Conservation (phyloP, 2,113 vertebrate species). For the Kryptolebias marmoratus region DNA sequence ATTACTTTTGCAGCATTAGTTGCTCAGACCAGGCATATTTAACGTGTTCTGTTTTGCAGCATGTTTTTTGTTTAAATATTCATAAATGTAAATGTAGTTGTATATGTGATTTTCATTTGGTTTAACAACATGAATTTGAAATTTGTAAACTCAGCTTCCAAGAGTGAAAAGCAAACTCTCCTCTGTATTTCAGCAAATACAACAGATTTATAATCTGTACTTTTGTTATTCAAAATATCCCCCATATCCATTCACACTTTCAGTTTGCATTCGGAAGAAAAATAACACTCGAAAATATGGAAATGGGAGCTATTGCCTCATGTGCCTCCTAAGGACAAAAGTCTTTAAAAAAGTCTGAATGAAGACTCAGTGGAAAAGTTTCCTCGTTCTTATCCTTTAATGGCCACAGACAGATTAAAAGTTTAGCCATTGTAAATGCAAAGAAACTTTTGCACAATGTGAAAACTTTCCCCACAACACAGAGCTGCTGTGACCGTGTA, state of each 20-base stretch:
- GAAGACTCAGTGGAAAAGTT: neutral
- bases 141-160: too few relatives aligned
- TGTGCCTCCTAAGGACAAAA: neutral
- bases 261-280: neutral
- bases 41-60: too few relatives aligned
- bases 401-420: conserved; percentile 5
- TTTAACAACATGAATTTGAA: too few relatives aligned
- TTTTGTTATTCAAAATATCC: neutral
- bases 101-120: too few relatives aligned
- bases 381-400: neutral
- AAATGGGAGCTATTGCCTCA: neutral
- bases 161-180: too few relatives aligned
- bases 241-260: neutral
- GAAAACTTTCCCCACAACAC: conserved; percentile 16
- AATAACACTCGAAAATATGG: neutral
- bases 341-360: neutral
- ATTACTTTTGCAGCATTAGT: too few relatives aligned
- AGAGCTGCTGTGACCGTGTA: conserved; percentile 2
- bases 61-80: too few relatives aligned
- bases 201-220: neutral
- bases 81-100: too few relatives aligned
- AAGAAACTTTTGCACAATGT: conserved; percentile 20
- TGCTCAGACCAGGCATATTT: too few relatives aligned
- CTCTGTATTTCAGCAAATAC: neutral
- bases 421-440: neutral